phyloP scores from a whole-genome alignment of 1,140 invertebrate genomes.

The Euura saliciscinereae region DNA sequence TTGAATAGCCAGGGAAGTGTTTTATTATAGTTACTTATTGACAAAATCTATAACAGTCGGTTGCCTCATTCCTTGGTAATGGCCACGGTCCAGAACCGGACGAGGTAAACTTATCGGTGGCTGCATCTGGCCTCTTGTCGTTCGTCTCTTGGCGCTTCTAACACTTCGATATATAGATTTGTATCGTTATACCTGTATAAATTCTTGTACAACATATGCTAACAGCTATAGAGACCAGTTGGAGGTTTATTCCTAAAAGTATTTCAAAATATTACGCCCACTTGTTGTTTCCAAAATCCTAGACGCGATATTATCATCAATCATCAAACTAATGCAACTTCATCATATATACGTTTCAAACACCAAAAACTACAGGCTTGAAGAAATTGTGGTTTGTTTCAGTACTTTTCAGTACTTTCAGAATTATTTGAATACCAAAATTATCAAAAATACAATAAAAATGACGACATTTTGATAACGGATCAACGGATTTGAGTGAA shows the following conservation, averaged over 20 bases:
- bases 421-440: too few species aligned
- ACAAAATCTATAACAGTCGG: constrained; percentile 52
- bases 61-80: constrained; percentile 52
- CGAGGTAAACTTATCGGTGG: constrained; percentile 41
- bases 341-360: too few species aligned
- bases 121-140: constrained; percentile 40
- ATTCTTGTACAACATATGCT: constrained; percentile 16
- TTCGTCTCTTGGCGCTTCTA: constrained; percentile 32
- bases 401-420: too few species aligned
- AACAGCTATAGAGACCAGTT: not conserved
- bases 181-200: constrained; percentile 38
- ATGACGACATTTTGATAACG: too few species aligned
- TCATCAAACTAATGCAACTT: too few species aligned
- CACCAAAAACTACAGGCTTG: too few species aligned
- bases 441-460: too few species aligned
- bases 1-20: not conserved
- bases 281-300: not conserved
- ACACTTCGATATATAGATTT: constrained; percentile 11
- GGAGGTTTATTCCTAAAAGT: not conserved
- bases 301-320: too few species aligned
- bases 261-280: not conserved
- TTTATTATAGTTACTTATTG: constrained; percentile 29
- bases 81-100: constrained; percentile 54
- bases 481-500: too few species aligned
- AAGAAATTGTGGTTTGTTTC: too few species aligned